Evolutionary conservation across 2,888 invertebrate species (phyloP), one percentile per base, ranked within the genome.

Genomic region (Drosophila leonis): DNA sequence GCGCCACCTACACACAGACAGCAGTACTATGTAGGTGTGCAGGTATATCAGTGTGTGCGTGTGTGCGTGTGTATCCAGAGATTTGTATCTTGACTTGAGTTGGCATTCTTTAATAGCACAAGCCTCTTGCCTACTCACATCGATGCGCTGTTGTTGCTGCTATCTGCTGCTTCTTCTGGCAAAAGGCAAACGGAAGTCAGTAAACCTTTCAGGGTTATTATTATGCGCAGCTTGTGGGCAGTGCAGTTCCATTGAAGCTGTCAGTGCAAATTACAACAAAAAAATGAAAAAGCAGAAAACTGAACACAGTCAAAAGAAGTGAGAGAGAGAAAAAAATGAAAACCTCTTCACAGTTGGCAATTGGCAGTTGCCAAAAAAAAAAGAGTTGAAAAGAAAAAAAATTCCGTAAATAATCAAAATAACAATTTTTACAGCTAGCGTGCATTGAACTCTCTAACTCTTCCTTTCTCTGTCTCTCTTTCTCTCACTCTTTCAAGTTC

Each of bases 131-230:
- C 55, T 55, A 41, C 55, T 35, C 52, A 24, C 35, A 52, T 37
- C 52, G 37, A 52, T 52, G 20, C 37, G n/a, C 27, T 31, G 29
- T 68, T 57, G 66, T 57, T 52, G 33, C 24, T 52, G 8, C 44
- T 27, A 15, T 48, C 29, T 12, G 3, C 31, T 20, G 12, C 31
- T 52, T 15, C 51, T 9, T 0, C 24, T 31, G 48, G 48, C 31
- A 31, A 31, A 15, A 70, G 59, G 68, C 71, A 78, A 89, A 81
- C 87, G 83, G 88, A 90, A 90, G 90, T 83, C 90, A 90, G 78
- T 88, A 88, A 90, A 91, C 90, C 88, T 85, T 90, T 88, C 90
- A 88, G 90, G 88, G 86, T 91, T 90, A 90, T 91, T 88, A 90
- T 87, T 90, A 90, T 90, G 83, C 81, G 71, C 49, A 62, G 62